Conservation (phyloP, 1,140 invertebrate genomes). For the Chymomyza costata region DNA sequence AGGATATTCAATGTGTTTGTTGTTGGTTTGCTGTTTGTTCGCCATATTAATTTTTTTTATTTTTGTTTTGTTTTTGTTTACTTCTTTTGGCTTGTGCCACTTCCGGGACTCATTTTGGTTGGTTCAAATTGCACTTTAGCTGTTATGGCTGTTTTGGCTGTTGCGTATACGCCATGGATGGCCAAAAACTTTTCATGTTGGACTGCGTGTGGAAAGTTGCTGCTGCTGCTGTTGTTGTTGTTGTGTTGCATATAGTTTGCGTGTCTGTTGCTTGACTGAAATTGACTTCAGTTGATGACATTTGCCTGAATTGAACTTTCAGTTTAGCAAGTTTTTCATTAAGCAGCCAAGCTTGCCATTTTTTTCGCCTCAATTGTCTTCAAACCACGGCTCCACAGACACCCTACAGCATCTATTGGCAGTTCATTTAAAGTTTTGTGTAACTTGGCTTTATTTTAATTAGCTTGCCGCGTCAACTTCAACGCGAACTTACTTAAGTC, state of each 20-base stretch:
- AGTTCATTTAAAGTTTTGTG: conserved; percentile 66
- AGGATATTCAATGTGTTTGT: conserved; percentile 12
- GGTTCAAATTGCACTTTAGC: conserved; percentile 31
- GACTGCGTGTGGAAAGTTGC: conserved; percentile 15
- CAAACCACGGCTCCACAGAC: no score
- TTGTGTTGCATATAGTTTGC: conserved; percentile 44
- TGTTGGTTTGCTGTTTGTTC: not conserved
- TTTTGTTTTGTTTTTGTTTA: conserved; percentile 43
- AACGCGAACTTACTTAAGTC: not conserved
- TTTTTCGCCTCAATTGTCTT: conserved; percentile 34
- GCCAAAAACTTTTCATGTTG: conserved; percentile 42
- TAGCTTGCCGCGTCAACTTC: conserved; percentile 41
- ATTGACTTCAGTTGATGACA: conserved; percentile 26
- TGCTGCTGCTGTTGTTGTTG: conserved; percentile 20
- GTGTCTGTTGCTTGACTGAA: no score
- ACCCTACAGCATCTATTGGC: conserved; percentile 57
- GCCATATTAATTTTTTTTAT: conserved; percentile 1
- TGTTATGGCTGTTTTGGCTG: conserved; percentile 14
- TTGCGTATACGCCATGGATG: no score
- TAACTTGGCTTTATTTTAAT: conserved; percentile 43
- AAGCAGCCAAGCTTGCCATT: conserved; percentile 32
- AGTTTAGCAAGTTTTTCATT: conserved; percentile 58
- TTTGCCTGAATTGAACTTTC: conserved; percentile 50
- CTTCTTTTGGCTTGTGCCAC: no score
- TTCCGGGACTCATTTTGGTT: conserved; percentile 62